Evolutionary conservation across 92 coral and sea anemone species (phyloP).

Genomic region (Epizoanthus fatuus): DNA sequence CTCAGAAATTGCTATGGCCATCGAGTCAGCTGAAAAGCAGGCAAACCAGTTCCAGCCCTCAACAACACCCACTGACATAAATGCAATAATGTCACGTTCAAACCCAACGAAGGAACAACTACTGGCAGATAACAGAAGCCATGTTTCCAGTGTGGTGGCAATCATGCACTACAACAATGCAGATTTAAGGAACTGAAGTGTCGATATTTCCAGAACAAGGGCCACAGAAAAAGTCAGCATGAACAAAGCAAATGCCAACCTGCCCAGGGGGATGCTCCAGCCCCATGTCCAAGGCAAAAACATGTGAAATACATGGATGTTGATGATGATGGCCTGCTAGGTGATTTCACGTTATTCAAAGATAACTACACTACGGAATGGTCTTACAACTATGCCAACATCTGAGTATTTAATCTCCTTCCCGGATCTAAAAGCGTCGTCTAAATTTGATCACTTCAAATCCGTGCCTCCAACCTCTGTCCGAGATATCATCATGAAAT

Average conservation of each 20-base stretch:
- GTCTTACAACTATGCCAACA: no score
- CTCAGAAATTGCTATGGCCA: neutral
- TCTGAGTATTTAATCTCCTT: no score
- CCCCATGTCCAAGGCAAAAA: neutral
- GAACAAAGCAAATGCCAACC: neutral
- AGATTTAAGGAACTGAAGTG: constrained; percentile 40
- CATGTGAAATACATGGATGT: constrained; percentile 1
- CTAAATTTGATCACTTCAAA: no score
- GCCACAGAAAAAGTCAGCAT: neutral
- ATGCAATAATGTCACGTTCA: neutral
- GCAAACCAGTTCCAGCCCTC: constrained; percentile 34
- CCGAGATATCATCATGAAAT: no score
- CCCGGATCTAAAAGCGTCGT: no score
- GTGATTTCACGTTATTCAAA: neutral
- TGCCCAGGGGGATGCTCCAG: neutral
- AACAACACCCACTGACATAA: neutral
- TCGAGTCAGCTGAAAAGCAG: neutral
- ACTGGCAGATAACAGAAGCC: neutral
- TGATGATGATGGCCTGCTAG: neutral
- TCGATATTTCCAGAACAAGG: constrained; percentile 26
- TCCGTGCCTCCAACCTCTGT: no score
- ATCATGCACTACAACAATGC: constrained; percentile 41
- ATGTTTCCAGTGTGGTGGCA: constrained; percentile 37
- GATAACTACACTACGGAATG: no score
- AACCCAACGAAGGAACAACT: neutral